Base-by-base conservation (phyloP, 2,888 invertebrate species). In the Drosophila dives region DNA sequence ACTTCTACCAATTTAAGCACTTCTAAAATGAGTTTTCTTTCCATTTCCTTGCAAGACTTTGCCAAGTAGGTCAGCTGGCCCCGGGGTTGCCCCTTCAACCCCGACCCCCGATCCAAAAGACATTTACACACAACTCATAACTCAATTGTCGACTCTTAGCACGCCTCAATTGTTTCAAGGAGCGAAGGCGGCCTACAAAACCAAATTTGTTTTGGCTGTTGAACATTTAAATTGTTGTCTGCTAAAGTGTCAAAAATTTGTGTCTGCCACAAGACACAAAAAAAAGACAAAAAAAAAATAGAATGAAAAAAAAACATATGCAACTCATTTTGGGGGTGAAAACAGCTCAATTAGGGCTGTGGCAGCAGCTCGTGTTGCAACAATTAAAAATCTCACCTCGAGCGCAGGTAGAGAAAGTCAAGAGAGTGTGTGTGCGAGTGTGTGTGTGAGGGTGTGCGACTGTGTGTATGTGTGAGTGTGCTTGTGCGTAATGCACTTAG, bases 361-460 rank as follows among this genome's bases (percentile, higher is more conserved):
- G 29, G 29, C 62, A 69, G 59, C 60, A 59, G 23, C 73, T 64
- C 60, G 68, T 29, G 23, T 45, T 15, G 77, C 77, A 86, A 84
- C 86, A 84, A 79, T 86, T 83, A 74, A 72, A 87, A 86, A 86
- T 88, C 86, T 84, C 75, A 76, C 78, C 70, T 74, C 55, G 42
- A 59, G 38, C 38, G 51, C 71, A 72, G 64, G 62, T 66, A 73
- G 61, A 65, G 23, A 23, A 34, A 49, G 38, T 15, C 29, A 53
- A 38, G 50, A 53, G 67, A n/a, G 54, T 32, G 17, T 34, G 55
- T 7, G 23, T 45, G 49, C 6, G 67, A n/a, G 54, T 32, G 17
- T 34, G 55, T 7, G 23, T 45, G 49, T 8, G 45, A 29, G 12
- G 1, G 33, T 49, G 51, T 60, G 50, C 17, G 34, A 34, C 51